Evolutionary conservation across 2,113 vertebrate genomes (phyloP).

Genomic region (Sinocyclocheilus grahami): DNA sequence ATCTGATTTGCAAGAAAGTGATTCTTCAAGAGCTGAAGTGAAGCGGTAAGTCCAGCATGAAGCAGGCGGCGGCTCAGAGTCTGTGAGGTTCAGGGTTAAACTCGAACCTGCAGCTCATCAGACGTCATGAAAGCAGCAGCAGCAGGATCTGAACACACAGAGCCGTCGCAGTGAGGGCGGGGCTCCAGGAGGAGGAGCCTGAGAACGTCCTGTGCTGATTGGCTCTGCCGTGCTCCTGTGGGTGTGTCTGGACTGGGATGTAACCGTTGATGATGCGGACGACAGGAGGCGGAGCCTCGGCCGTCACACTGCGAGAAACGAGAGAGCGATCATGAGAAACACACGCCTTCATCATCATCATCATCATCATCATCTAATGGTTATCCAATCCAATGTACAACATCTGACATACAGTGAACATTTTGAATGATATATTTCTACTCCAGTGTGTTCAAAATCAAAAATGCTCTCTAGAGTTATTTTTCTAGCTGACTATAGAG

Average conservation of each 20-base stretch:
- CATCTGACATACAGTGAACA: too few species aligned
- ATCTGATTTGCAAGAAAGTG: constrained; percentile 61
- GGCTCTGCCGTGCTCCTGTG: constrained; percentile 49
- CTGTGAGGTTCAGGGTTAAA: too few species aligned
- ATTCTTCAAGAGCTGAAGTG: constrained; percentile 73
- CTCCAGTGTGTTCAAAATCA: neutral
- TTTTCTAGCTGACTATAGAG: too few species aligned
- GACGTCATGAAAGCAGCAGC: too few species aligned
- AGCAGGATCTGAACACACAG: constrained; percentile 53
- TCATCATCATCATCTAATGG: neutral
- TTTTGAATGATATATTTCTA: neutral
- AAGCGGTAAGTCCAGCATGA: too few species aligned
- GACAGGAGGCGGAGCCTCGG: constrained; percentile 73
- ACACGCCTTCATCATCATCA: neutral
- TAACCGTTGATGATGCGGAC: constrained; percentile 81
- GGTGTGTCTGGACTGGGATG: constrained; percentile 72
- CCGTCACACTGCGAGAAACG: constrained; percentile 67
- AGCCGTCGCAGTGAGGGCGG: constrained; percentile 54
- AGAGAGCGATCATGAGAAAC: neutral
- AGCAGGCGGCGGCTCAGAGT: too few species aligned
- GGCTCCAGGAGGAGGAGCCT: constrained; percentile 38
- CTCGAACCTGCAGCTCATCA: too few species aligned
- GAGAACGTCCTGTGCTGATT: constrained; percentile 59
- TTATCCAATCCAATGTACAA: too few species aligned
- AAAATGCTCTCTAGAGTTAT: too few species aligned